Conservation (phyloP, 2,113 vertebrate genomes). For the Penelope pileata region DNA sequence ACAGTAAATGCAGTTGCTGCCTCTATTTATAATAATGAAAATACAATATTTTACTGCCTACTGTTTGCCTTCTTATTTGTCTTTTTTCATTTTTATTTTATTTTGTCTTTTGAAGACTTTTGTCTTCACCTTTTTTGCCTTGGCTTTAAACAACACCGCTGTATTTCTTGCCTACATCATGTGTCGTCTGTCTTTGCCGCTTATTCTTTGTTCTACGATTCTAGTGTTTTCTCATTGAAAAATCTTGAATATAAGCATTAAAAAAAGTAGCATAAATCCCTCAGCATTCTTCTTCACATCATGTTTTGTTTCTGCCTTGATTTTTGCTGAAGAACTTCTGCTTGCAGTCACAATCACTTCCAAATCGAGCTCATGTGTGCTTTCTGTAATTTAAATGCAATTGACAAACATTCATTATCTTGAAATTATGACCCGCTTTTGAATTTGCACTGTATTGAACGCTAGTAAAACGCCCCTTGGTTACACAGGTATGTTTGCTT, state of each 20-base stretch:
- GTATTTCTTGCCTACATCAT: background rate
- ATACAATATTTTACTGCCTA: background rate
- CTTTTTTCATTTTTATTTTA: too few species aligned
- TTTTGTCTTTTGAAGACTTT: too few species aligned
- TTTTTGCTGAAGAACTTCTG: background rate
- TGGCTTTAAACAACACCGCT: background rate
- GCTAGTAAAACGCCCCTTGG: conserved; percentile 12
- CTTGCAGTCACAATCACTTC: background rate
- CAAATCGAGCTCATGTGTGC: background rate
- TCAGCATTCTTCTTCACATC: background rate
- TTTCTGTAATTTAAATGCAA: conserved; percentile 23
- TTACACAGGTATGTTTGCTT: conserved; percentile 44
- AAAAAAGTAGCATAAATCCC: background rate
- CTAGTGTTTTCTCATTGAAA: background rate
- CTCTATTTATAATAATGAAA: background rate
- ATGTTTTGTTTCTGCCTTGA: background rate
- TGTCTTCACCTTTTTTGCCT: background rate
- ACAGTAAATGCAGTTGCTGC: background rate
- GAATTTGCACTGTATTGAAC: conserved; percentile 8
- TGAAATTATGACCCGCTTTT: conserved; percentile 30
- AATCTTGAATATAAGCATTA: background rate
- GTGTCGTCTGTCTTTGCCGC: background rate
- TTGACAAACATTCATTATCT: background rate
- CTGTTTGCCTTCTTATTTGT: background rate
- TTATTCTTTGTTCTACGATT: background rate